Percentiles rank a stretch among this genome's conserved stretches.
Evolutionary conservation across 2,797 vertebrate species (phyloP).

Genomic region (Amniataba percoides): DNA sequence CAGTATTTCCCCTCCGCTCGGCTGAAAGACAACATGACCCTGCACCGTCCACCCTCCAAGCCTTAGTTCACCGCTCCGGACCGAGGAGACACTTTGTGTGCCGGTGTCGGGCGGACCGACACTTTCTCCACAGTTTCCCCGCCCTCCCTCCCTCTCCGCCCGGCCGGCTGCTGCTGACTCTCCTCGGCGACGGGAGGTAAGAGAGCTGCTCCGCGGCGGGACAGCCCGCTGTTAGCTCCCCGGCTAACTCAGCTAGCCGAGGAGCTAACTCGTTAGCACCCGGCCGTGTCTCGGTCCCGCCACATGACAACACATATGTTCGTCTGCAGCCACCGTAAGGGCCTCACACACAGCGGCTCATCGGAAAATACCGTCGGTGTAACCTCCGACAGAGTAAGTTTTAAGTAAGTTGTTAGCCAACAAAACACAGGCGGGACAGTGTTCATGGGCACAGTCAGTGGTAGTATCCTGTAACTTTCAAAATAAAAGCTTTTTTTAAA

Average conservation of each 20-base stretch:
- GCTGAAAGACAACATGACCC: conserved; percentile 86
- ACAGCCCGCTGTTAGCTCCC: conserved; percentile 63
- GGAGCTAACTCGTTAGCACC: conserved; percentile 63
- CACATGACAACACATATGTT: not conserved
- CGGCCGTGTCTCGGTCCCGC: not conserved
- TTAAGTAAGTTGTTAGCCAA: conserved; percentile 57
- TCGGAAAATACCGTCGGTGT: not conserved
- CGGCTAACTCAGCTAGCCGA: conserved; percentile 67
- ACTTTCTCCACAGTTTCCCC: conserved; percentile 58
- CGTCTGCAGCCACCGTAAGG: accelerated
- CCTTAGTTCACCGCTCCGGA: conserved; percentile 45
- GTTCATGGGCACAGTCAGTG: not conserved
- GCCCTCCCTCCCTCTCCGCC: conserved; percentile 26
- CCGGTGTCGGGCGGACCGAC: conserved; percentile 11
- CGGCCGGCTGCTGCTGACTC: conserved; percentile 64
- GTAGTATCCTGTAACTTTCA: conserved; percentile 30
- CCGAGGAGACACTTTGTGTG: conserved; percentile 20
- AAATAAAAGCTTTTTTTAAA: conserved; percentile 45
- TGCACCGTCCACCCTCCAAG: conserved; percentile 68
- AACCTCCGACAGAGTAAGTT: conserved; percentile 42
- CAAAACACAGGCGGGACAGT: conserved; percentile 2
- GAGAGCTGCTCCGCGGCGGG: conserved; percentile 67
- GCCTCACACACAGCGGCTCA: accelerated
- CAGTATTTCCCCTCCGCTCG: conserved; percentile 79
- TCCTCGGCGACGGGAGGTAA: conserved; percentile 79